Evolutionary conservation across 2,888 invertebrate genomes (phyloP).

Genomic region (Pherbina coryleti): DNA sequence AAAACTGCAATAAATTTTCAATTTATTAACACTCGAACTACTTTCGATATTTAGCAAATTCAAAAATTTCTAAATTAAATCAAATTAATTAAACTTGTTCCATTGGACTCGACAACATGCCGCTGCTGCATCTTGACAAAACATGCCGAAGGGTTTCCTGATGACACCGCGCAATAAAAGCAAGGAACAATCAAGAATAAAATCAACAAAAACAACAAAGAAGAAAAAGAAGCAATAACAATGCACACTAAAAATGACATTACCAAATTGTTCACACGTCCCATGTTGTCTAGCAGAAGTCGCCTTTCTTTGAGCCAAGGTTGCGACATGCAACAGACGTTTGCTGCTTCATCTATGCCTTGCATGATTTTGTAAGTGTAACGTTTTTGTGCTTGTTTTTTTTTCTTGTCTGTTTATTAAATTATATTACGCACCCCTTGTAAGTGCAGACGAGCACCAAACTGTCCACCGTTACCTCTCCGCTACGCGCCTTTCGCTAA

Average conservation of each 20-base stretch:
- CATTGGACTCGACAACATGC: background rate
- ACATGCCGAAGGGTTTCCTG: background rate
- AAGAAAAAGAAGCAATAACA: background rate
- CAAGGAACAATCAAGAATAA: background rate
- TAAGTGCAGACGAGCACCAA: background rate
- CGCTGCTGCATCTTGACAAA: background rate
- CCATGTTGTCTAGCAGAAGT: background rate
- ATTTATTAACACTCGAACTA: slow-evolving; percentile 35
- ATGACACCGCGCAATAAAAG: background rate
- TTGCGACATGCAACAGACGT: slow-evolving; percentile 4
- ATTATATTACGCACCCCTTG: background rate
- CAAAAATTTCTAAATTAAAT: slow-evolving; percentile 42
- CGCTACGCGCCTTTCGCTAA: background rate
- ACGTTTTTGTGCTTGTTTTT: background rate
- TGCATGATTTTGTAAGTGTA: background rate
- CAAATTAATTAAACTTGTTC: slow-evolving; percentile 50
- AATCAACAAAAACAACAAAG: background rate
- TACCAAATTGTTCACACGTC: slow-evolving; percentile 33
- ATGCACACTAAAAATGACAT: background rate
- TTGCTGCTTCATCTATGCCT: background rate
- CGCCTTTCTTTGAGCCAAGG: background rate
- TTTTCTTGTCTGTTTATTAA: background rate
- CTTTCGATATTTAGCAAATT: slow-evolving; percentile 21
- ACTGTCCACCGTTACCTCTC: background rate
- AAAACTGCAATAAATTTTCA: slow-evolving; percentile 23